Evolutionary conservation across 1,140 invertebrate genomes (phyloP).

Genomic region (Drosophila mojavensis): DNA sequence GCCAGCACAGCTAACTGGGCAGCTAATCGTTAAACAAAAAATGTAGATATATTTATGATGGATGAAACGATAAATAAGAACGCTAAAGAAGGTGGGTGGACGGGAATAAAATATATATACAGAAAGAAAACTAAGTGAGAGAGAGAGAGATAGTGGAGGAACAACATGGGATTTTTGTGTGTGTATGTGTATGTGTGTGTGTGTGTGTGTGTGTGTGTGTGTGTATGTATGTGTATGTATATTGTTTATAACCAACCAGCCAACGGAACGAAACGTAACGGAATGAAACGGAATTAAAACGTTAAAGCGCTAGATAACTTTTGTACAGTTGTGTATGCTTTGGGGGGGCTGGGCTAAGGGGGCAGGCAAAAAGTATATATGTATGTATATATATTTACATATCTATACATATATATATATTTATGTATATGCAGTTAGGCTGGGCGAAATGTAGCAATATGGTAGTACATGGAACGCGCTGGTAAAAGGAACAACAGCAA

Average conservation of each 20-base stretch:
- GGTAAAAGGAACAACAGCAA: conserved; percentile 11
- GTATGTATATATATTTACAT: conserved; percentile 5
- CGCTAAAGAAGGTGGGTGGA: background rate
- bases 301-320: conserved; percentile 52
- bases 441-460: conserved; percentile 55
- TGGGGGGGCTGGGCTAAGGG: conserved; percentile 19
- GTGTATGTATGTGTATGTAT: conserved; percentile 36
- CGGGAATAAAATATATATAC: conserved; percentile 23
- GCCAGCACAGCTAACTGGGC: conserved; percentile 50
- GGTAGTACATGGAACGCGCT: conserved; percentile 55
- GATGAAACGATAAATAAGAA: conserved; percentile 3
- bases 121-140: conserved; percentile 41
- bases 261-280: conserved; percentile 53
- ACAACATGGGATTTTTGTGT: conserved; percentile 71
- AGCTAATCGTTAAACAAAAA: conserved; percentile 30
- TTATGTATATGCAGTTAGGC: conserved; percentile 54
- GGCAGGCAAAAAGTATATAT: conserved; percentile 46
- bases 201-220: conserved; percentile 46
- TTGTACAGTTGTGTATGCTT: conserved; percentile 35
- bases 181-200: conserved; percentile 32
- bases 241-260: conserved; percentile 49
- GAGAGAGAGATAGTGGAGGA: conserved; percentile 60
- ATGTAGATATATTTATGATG: conserved; percentile 8
- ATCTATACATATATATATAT: conserved; percentile 10
- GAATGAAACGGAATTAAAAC: conserved; percentile 45